These are phyloP conservation scores for Petrolisthes manimaculis DNA, from an alignment of 2,888 invertebrate species.

Conservation along the genomic window DNA sequence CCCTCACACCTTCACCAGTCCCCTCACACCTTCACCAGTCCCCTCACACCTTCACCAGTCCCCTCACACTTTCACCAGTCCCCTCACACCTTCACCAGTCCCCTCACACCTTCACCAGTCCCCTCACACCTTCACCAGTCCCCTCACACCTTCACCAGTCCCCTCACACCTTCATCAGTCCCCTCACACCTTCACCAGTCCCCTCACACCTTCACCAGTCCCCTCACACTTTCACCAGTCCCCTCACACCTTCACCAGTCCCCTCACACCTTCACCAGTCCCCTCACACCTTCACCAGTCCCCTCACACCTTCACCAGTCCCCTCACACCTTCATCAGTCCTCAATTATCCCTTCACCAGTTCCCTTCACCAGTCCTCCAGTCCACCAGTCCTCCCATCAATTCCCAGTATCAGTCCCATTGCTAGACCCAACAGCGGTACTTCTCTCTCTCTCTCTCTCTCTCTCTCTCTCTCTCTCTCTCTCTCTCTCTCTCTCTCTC, in stretches of 20 bases:
- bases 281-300: too few species aligned
- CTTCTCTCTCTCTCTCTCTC: slow-evolving; percentile 4
- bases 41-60: too few species aligned
- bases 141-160: not conserved
- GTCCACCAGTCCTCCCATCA: not conserved
- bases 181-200: not conserved
- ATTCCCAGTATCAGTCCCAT: not conserved
- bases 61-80: too few species aligned
- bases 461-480: not conserved
- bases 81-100: too few species aligned
- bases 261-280: not conserved
- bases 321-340: not conserved
- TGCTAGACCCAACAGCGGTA: not conserved
- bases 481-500: too few species aligned
- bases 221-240: not conserved
- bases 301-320: not conserved
- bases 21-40: too few species aligned
- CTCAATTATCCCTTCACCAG: not conserved
- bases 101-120: too few species aligned
- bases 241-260: not conserved
- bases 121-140: too few species aligned
- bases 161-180: not conserved
- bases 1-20: too few species aligned
- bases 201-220: not conserved
- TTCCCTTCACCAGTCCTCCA: not conserved